Evolutionary conservation across 2,113 vertebrate genomes (phyloP), one percentile per base, ranked within the genome.

Genomic region (Apteryx owenii): DNA sequence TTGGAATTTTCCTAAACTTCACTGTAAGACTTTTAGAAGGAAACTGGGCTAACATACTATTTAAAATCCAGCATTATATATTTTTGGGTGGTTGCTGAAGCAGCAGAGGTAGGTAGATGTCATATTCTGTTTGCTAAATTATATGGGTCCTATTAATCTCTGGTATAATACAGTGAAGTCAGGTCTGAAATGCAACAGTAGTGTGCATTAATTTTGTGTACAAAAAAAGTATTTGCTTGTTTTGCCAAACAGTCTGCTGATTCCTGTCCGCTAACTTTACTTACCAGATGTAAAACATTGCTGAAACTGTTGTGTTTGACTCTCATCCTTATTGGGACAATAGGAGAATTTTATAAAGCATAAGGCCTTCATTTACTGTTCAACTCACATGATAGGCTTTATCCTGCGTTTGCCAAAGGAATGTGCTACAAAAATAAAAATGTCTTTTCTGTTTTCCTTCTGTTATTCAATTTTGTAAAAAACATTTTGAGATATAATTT

Each of bases 1-100:
- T 96, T 88, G 94, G 95, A 95, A 97, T 95, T 97, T 95, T 97
- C 93, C 94, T 97, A 95, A 97, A 97, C 89, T 97, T 96, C 11
- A 12, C 83, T 78, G 68, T 66, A 91, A 96, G 95, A 89, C 91
- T 97, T 95, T 89, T 83, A 82, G 85, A 87, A 89, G 93, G 91
- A 97, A 97, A 95, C 96, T 97, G 97, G 96, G 95, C 96, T 97
- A 97, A 75, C 2, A 20, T 95, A 94, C 97, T 97, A 95, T 95
- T 96, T 97, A 91, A 97, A 97, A 94, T 94, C 96, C 87, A 64
- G 50, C 68, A 51, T 95, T 95, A 73, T 66, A 48, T 97, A 95
- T 97, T 97, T 97, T 95, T 77, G 93, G 87, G 96, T 96, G 93
- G 91, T 89, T 97, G 96, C 94, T 97, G 95, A 97, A 97, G 87